Evolutionary conservation across 2,797 vertebrate genomes (phyloP), one percentile per base, ranked within the genome.

Genomic region (Nyctalus aviator): DNA sequence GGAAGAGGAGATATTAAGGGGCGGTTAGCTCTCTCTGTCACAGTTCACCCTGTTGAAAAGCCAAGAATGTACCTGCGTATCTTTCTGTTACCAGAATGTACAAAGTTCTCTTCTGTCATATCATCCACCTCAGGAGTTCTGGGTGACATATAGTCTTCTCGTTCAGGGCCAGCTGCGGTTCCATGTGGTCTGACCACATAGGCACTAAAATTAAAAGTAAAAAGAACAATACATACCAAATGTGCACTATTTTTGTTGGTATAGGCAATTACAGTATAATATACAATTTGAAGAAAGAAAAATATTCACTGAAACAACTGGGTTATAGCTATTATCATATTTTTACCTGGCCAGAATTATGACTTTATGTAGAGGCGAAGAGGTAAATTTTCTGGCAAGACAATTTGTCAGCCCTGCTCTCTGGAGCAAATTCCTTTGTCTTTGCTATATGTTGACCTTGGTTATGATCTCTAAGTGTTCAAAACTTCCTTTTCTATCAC

Each of bases 401-500:
- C 44, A 17, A 25, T 27, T 84, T 87, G 20, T 93, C 72, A 92
- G 37, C 5, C 35, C 62, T 25, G 13, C 17, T 71, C 30, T 75
- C 35, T 53, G 53, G 48, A 10, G 32, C 25, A 25, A 62, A 32
- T 64, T 21, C 37, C 30, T 72, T 32, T 75, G 14, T 82, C 35
- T 17, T 32, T 82, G 11, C 50, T 48, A 5, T 73, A 48, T 69
- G 2, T 23, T 85, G 88, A 78, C 62, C 59, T 89, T 93, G 32
- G 27, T 30, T 86, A 48, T 84, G 2, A 37, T 75, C 44, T 23
- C 8, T 46, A 46, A 50, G 62, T 41, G 69, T 6, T 44, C 44
- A 23, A 8, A n/a, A 53, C 27, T 77, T 59, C 20, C 15, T 76
- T 68, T 96, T 35, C 77, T 68, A 14, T 84, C 77, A 81, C 55